phyloP scores from a whole-genome alignment of 2,888 invertebrate species.

The Caenorhabditis doughertyi region DNA sequence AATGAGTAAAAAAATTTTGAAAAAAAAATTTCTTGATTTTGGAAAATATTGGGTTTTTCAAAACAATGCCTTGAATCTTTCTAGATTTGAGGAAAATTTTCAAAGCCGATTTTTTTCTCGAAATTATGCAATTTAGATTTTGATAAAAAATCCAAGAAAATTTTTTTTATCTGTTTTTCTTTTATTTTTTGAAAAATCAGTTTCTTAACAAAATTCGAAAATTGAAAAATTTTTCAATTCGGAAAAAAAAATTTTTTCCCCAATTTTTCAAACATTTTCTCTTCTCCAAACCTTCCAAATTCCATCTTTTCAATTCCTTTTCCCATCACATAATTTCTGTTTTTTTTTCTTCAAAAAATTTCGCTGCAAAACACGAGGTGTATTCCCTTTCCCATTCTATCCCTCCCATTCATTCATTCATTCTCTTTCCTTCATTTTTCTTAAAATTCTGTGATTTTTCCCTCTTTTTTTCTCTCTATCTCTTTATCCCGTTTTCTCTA shows the following conservation, averaged over 20 bases:
- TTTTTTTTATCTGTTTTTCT: neutral
- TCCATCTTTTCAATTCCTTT: neutral
- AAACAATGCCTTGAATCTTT: too few species aligned
- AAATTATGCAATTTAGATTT: too few species aligned
- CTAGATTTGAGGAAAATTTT: too few species aligned
- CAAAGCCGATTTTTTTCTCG: too few species aligned
- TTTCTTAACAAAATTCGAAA: too few species aligned
- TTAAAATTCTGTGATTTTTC: conserved; percentile 45
- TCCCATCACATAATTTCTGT: neutral
- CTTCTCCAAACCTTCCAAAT: neutral
- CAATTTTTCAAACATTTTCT: neutral
- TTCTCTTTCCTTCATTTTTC: conserved; percentile 11
- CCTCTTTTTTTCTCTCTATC: neutral
- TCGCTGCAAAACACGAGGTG: conserved; percentile 50
- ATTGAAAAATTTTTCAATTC: too few species aligned
- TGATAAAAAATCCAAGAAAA: too few species aligned
- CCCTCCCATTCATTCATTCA: conserved; percentile 3
- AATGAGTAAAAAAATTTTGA: too few species aligned
- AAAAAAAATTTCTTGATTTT: too few species aligned
- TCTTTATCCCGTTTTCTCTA: neutral
- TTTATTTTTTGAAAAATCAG: neutral
- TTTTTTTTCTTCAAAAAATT: neutral
- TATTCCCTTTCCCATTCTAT: neutral
- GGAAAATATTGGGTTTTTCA: too few species aligned
- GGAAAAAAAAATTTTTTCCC: neutral